Conservation (phyloP, 2,113 vertebrate genomes). For the Daboia siamensis region DNA sequence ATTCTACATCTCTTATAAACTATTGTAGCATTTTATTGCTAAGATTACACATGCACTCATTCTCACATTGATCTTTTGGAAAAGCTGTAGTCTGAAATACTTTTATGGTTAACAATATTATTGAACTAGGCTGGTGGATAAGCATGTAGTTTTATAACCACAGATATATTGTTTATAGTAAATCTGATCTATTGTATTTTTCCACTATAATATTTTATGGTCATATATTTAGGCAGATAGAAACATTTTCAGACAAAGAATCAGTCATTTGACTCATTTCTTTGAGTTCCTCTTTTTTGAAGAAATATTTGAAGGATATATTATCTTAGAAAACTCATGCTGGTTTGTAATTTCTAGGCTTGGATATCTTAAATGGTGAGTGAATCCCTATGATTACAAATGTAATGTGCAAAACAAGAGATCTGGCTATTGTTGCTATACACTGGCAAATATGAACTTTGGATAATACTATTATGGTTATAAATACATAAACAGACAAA, state of each 20-base stretch:
- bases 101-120: not conserved
- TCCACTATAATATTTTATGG: not conserved
- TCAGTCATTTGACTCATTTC: not conserved
- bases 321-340: not conserved
- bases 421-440: not conserved
- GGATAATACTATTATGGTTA: slow-evolving; percentile 18
- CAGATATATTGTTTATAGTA: not conserved
- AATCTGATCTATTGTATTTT: not conserved
- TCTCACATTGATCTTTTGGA: not conserved
- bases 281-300: not conserved
- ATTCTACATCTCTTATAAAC: not conserved
- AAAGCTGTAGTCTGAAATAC: not conserved
- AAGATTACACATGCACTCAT: not conserved
- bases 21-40: not conserved
- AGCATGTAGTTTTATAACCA: not conserved
- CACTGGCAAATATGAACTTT: slow-evolving; percentile 13
- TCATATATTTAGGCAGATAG: not conserved
- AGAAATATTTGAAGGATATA: not conserved
- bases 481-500: slow-evolving; percentile 16
- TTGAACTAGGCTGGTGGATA: not conserved
- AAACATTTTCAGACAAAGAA: not conserved
- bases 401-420: slow-evolving; percentile 19
- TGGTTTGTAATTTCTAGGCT: not conserved
- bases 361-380: not conserved
- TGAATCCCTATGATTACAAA: not conserved